Evolutionary conservation across 64 coral and sea anemone genomes (phyloP).

Genomic region (Montipora foliosa): DNA sequence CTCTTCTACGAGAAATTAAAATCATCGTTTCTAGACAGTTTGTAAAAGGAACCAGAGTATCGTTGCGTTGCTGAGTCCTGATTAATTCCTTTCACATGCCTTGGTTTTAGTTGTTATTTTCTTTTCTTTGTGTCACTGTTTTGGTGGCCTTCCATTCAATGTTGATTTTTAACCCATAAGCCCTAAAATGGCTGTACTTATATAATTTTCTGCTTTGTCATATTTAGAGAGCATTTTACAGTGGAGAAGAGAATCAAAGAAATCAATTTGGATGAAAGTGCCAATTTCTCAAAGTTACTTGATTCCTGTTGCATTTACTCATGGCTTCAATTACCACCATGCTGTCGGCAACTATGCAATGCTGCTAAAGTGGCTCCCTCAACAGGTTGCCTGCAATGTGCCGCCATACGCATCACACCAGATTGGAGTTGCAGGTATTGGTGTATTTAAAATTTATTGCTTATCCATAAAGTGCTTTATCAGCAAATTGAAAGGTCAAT

Average conservation of each 20-base stretch:
- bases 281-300: slow-evolving; percentile 76
- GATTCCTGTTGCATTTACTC: slow-evolving; percentile 80
- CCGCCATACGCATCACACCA: slow-evolving; percentile 90
- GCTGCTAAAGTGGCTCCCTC: slow-evolving; percentile 87
- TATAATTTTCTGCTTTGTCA: neutral
- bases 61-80: no score
- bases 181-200: neutral
- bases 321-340: slow-evolving; percentile 84
- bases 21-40: no score
- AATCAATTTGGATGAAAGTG: slow-evolving; percentile 80
- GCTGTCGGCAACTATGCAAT: slow-evolving; percentile 74
- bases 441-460: neutral
- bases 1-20: no score
- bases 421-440: slow-evolving; percentile 85
- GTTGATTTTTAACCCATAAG: no score
- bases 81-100: no score
- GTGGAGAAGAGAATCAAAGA: slow-evolving; percentile 79
- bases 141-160: no score
- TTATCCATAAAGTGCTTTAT: no score
- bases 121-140: no score
- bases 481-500: no score
- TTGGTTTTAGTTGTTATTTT: no score
- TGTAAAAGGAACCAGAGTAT: no score
- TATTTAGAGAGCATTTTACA: slow-evolving; percentile 61
- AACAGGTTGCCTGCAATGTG: slow-evolving; percentile 69